phyloP scores from a whole-genome alignment of 2,888 invertebrate species.

The Campopleginae sp. region DNA sequence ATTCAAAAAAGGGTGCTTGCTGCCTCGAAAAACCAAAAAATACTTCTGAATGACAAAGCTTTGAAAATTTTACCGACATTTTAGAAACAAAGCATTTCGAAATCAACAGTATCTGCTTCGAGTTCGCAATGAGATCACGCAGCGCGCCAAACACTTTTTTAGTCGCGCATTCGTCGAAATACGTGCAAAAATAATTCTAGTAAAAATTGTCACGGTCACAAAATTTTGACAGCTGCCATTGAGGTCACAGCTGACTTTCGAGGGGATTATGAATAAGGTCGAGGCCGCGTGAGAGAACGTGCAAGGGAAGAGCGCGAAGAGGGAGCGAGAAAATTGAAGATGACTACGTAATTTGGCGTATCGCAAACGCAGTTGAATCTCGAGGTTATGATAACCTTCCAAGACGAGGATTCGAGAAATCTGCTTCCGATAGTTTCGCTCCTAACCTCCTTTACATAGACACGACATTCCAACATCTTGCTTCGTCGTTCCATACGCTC shows the following conservation, averaged over 20 bases:
- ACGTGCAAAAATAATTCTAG: background rate
- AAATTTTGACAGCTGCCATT: background rate
- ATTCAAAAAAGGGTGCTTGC: background rate
- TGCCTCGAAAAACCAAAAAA: background rate
- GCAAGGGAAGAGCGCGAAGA: background rate
- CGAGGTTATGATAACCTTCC: slow-evolving; percentile 47
- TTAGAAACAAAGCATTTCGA: background rate
- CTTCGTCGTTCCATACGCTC: slow-evolving; percentile 10
- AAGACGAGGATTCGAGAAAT: slow-evolving; percentile 46
- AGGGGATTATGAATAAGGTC: slow-evolving; percentile 28
- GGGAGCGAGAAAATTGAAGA: slow-evolving; percentile 21
- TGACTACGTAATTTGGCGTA: slow-evolving; percentile 58
- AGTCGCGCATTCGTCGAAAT: background rate
- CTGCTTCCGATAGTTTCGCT: slow-evolving; percentile 59
- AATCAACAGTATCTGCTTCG: background rate
- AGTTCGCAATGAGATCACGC: background rate
- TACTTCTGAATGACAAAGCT: background rate
- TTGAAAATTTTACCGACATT: background rate
- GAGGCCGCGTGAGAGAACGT: slow-evolving; percentile 33
- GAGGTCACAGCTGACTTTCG: background rate
- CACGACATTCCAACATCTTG: slow-evolving; percentile 42
- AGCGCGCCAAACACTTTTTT: background rate
- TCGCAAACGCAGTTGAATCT: slow-evolving; percentile 56
- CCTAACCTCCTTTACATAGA: slow-evolving; percentile 31
- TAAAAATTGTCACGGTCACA: background rate